A percentile compares a stretch with the other conserved stretches of the same genome.
phyloP scores from a whole-genome alignment of 2,113 vertebrate genomes.

The Odobenus rosmarus region DNA sequence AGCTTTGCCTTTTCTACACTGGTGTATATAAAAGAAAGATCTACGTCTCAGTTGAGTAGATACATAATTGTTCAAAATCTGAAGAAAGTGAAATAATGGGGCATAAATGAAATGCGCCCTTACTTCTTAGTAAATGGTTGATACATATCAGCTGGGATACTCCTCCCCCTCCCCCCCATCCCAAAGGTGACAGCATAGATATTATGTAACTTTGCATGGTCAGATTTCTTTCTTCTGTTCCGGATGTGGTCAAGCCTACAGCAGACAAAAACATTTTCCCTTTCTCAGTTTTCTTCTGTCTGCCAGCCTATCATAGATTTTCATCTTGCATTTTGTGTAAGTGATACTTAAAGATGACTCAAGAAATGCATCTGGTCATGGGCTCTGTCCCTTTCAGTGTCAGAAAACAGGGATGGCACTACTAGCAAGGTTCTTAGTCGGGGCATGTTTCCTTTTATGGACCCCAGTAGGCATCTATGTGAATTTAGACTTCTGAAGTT shows the following conservation, averaged over 20 bases:
- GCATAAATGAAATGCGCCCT: not conserved
- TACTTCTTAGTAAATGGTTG: not conserved
- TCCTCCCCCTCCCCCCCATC: no score
- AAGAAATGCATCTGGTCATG: not conserved
- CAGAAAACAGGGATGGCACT: not conserved
- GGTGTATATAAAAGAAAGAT: not conserved
- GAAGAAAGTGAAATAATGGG: not conserved
- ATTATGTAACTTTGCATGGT: no score
- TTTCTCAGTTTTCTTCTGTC: not conserved
- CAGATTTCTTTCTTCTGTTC: not conserved
- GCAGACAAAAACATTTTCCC: not conserved
- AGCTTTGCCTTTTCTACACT: not conserved
- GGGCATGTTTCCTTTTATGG: not conserved
- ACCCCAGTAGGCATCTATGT: not conserved
- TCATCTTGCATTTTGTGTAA: not conserved
- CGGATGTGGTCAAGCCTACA: not conserved
- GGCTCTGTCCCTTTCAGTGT: not conserved
- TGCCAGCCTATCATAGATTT: not conserved
- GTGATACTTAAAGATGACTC: not conserved
- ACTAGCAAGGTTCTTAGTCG: not conserved
- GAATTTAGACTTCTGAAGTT: not conserved
- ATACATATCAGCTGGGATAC: accelerated
- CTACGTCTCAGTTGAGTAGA: not conserved
- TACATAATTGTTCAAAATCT: not conserved
- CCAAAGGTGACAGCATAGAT: not conserved